These are phyloP conservation scores for Nezara viridula DNA, from an alignment of 2,888 invertebrate species.

Conservation along the genomic window DNA sequence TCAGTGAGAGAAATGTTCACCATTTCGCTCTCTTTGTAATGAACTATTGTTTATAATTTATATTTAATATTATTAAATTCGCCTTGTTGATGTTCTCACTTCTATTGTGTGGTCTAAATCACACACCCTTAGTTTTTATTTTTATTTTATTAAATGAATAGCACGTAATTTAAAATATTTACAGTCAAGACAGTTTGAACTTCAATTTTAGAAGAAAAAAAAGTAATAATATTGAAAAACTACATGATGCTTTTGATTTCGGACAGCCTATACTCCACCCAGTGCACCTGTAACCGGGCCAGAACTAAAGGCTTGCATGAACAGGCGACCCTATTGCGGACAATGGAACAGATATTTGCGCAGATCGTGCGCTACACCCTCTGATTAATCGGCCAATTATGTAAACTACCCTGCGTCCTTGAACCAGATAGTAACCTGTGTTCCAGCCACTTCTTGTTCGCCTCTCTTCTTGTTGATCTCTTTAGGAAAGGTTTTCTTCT, in stretches of 20 bases:
- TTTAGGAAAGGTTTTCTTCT: background rate
- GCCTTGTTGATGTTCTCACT: no score
- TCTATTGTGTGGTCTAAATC: no score
- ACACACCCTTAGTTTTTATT: no score
- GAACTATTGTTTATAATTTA: no score
- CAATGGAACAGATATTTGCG: conserved; percentile 7
- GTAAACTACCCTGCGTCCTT: conserved; percentile 16
- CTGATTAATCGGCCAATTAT: conserved; percentile 23
- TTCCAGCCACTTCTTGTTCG: background rate
- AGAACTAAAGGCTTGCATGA: background rate
- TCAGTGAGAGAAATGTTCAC: no score
- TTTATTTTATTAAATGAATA: no score
- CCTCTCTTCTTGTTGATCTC: background rate
- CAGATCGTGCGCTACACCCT: conserved; percentile 15
- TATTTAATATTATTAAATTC: no score
- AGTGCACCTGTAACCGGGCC: background rate
- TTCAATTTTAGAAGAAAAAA: no score
- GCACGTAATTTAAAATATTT: no score
- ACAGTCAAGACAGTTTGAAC: no score
- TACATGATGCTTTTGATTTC: background rate
- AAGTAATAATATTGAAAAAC: no score
- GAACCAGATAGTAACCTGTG: conserved; percentile 21
- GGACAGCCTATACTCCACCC: background rate
- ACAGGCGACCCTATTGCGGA: background rate
- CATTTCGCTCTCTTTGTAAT: no score